Evolutionary conservation across 64 coral and sea anemone genomes (phyloP), one percentile per base, ranked within the genome.

Genomic region (Dendrophyllia cribrosa): DNA sequence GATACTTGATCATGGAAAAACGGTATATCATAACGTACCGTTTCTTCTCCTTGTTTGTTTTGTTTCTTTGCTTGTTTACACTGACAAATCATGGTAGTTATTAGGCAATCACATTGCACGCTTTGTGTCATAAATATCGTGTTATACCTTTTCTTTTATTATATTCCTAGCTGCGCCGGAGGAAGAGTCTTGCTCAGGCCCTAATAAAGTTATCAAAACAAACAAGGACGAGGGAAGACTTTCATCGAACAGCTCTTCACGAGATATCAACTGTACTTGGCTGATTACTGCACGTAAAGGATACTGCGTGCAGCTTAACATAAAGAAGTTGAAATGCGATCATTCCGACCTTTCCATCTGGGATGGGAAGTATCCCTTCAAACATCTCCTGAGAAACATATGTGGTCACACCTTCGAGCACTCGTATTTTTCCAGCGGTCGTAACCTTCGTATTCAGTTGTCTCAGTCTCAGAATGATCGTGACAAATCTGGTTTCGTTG

Each of bases 201-300:
- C 0, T 34, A 34, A 34, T 34, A 21, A 76, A 15, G 17, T 76
- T 20, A n/a, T 76, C 44, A 6, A 43, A 4, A 26, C 46, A 14
- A 74, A 43, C 4, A 74, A 51, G 9, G 14, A 15, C 46, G 20
- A 6, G 6, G 74, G 74, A n/a, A 17, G 74, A 34, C 34, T 34
- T 34, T 34, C 34, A 34, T 34, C 34, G 34, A 34, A 34, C 34
- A 34, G 12, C 20, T 46, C 50, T 14, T 58, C 87, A 3, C 6
- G 17, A 26, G 48, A 59, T 26, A 89, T 66, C 16, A 45, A 21
- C 8, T 89, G 87, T 17, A 77, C 69, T 0, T 89, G 87, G 87
- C 16, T 75, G 19, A 89, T 89, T 9, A 89, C 87, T 13, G 87
- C n/a, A 43, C 72, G 72, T 45, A 52, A 89, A 44, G 87, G 73